These are phyloP conservation scores for Lasioglossum morio DNA, from an alignment of 2,888 invertebrate species.

Conservation along the genomic window DNA sequence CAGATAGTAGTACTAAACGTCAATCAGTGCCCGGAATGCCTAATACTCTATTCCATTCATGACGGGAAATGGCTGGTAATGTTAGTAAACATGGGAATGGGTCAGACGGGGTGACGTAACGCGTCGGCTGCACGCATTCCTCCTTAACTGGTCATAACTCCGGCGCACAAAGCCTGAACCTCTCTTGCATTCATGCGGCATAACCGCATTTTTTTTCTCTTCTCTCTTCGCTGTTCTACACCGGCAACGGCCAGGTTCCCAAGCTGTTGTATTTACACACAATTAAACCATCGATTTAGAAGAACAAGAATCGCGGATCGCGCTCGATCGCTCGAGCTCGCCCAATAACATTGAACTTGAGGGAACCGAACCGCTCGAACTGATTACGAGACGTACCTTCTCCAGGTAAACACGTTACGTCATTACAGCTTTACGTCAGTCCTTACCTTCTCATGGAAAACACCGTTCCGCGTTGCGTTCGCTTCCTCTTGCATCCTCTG, in stretches of 20 bases:
- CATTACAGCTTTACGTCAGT: background rate
- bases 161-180: conserved; percentile 16
- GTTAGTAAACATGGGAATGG: conserved; percentile 31
- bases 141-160: conserved; percentile 26
- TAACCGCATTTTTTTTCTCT: background rate
- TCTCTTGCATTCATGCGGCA: background rate
- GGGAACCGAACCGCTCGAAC: conserved; percentile 1
- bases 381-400: background rate
- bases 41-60: conserved; percentile 35
- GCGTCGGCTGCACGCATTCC: conserved; percentile 24
- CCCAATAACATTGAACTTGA: conserved; percentile 11
- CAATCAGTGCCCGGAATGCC: conserved; percentile 13
- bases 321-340: background rate
- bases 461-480: background rate
- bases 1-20: conserved; percentile 20
- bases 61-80: conserved; percentile 16
- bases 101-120: conserved; percentile 19
- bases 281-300: background rate
- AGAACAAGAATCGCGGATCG: background rate
- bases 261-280: background rate
- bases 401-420: conserved; percentile 12
- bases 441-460: background rate
- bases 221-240: background rate
- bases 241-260: background rate
- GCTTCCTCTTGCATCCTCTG: background rate